Conservation (phyloP, 1,140 invertebrate species). For the Ctenoplectra terminalis region DNA sequence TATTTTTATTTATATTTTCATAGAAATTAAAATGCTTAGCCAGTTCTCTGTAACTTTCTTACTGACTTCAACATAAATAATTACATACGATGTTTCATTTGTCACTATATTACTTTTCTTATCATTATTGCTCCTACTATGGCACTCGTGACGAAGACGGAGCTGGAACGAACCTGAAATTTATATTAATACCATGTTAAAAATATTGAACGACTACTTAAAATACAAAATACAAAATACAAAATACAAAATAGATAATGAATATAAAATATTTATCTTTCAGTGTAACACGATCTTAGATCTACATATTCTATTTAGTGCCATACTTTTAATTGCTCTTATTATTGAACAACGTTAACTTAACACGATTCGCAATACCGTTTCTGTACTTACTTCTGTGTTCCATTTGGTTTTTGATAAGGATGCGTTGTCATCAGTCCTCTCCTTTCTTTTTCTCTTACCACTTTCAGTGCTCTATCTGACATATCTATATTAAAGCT, state of each 20-base stretch:
- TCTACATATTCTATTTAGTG: too few species aligned
- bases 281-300: too few species aligned
- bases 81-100: conserved; percentile 3
- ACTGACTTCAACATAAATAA: neutral
- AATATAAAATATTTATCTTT: too few species aligned
- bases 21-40: conserved; percentile 6
- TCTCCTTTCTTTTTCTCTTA: conserved; percentile 74
- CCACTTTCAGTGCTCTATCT: conserved; percentile 60
- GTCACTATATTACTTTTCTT: neutral
- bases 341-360: neutral
- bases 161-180: neutral
- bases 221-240: too few species aligned
- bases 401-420: conserved; percentile 70
- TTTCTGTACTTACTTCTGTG: conserved; percentile 53
- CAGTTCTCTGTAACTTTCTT: neutral
- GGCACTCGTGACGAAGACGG: conserved; percentile 64
- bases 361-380: neutral
- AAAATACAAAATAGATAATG: too few species aligned
- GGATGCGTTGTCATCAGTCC: conserved; percentile 72
- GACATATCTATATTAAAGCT: neutral
- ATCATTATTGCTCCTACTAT: conserved; percentile 51
- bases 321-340: neutral
- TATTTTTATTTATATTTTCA: conserved; percentile 4
- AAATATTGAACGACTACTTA: too few species aligned
- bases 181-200: too few species aligned